These are phyloP conservation scores for Falco columbarius DNA, from an alignment of 2,797 vertebrate genomes.

Conservation along the genomic window DNA sequence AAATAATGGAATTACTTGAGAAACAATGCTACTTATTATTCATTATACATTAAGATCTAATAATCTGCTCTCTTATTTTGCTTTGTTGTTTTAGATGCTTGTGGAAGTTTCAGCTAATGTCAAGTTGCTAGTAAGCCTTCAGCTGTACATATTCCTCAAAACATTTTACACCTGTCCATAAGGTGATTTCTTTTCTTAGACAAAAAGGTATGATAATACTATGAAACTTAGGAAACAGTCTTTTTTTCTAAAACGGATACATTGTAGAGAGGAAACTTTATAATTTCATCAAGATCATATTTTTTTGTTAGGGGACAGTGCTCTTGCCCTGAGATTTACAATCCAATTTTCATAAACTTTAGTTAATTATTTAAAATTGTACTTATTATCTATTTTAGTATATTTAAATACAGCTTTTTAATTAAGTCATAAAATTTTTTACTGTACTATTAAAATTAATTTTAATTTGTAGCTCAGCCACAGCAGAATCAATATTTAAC, in stretches of 20 bases:
- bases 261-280: neutral
- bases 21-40: neutral
- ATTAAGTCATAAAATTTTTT: neutral
- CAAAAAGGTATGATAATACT: neutral
- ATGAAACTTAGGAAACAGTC: neutral
- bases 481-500: neutral
- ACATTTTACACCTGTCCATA: neutral
- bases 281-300: neutral
- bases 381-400: neutral
- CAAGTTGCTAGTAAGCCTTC: neutral
- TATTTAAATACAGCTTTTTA: neutral
- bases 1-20: neutral
- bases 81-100: neutral
- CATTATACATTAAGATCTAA: fast-evolving
- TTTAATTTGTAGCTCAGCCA: neutral
- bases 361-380: neutral
- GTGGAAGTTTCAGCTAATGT: neutral
- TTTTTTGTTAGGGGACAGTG: neutral
- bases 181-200: neutral
- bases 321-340: neutral
- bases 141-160: neutral
- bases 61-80: neutral
- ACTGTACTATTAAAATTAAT: neutral
- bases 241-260: neutral
- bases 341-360: neutral